These are phyloP conservation scores for Leptosomus discolor DNA, from an alignment of 2,113 vertebrate species.

Conservation along the genomic window DNA sequence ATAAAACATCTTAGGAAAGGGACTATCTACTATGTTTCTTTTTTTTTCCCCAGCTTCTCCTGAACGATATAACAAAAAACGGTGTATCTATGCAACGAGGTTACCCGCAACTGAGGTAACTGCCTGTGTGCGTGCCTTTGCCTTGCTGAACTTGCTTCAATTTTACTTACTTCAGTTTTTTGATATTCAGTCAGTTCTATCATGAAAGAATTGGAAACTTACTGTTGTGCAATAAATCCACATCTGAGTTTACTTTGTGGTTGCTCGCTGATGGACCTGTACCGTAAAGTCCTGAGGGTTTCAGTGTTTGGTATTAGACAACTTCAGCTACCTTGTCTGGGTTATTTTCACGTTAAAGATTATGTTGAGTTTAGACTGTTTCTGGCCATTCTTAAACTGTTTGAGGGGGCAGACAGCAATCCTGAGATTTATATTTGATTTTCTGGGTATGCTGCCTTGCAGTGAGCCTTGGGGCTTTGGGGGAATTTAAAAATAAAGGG, in stretches of 20 bases:
- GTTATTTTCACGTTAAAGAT: background rate
- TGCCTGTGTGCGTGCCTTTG: conserved; percentile 25
- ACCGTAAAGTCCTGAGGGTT: background rate
- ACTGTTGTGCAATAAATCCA: background rate
- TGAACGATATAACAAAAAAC: background rate
- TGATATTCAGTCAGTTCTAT: background rate
- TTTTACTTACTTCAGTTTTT: no score
- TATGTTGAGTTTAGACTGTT: background rate
- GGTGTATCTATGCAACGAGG: conserved; percentile 40
- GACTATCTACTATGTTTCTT: background rate
- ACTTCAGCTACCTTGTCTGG: background rate
- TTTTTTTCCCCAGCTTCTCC: background rate
- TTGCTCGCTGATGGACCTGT: background rate
- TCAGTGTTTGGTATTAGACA: background rate
- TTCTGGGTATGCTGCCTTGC: background rate
- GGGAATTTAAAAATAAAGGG: background rate
- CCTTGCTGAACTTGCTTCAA: background rate
- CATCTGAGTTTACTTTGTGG: background rate
- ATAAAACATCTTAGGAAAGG: background rate
- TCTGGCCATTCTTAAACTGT: background rate
- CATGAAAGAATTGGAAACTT: background rate
- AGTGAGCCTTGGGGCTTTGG: background rate
- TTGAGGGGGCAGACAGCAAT: background rate
- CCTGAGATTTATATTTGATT: background rate
- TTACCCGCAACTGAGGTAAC: background rate